phyloP scores from a whole-genome alignment of 2,797 vertebrate genomes.

The Choloepus didactylus region DNA sequence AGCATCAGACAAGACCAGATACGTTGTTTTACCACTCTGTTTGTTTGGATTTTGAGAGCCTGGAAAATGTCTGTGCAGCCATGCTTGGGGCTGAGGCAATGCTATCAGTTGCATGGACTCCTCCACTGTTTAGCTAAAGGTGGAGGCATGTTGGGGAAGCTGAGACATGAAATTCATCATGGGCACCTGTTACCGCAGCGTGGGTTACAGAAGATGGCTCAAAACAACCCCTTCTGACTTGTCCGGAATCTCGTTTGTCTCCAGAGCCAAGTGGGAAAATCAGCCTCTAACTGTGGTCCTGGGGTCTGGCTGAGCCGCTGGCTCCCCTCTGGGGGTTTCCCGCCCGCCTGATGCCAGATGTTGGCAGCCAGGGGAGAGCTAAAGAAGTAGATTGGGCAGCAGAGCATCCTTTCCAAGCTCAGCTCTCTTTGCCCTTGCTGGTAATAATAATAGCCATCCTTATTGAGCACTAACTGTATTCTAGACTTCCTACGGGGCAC shows the following conservation, averaged over 20 bases:
- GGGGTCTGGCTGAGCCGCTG: not conserved
- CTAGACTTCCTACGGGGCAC: not conserved
- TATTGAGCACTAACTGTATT: not conserved
- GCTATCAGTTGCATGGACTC: constrained; percentile 76
- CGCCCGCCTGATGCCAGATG: not conserved
- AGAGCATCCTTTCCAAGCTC: accelerated
- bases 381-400: accelerated
- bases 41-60: constrained; percentile 70
- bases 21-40: constrained; percentile 69
- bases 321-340: accelerated
- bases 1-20: constrained; percentile 84
- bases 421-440: not conserved
- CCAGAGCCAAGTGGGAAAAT: not conserved
- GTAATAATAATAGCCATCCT: no score
- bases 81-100: constrained; percentile 82
- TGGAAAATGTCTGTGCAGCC: constrained; percentile 71
- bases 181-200: not conserved
- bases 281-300: not conserved
- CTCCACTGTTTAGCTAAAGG: constrained; percentile 62
- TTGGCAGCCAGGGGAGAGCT: not conserved
- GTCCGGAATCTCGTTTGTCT: not conserved
- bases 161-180: not conserved
- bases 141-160: constrained; percentile 57
- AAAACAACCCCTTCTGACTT: not conserved
- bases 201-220: constrained; percentile 1